A percentile compares a stretch with the other conserved stretches of the same genome.
These are phyloP conservation scores for Lycaena phlaeas DNA, from an alignment of 2,888 invertebrate species.

Conservation along the genomic window DNA sequence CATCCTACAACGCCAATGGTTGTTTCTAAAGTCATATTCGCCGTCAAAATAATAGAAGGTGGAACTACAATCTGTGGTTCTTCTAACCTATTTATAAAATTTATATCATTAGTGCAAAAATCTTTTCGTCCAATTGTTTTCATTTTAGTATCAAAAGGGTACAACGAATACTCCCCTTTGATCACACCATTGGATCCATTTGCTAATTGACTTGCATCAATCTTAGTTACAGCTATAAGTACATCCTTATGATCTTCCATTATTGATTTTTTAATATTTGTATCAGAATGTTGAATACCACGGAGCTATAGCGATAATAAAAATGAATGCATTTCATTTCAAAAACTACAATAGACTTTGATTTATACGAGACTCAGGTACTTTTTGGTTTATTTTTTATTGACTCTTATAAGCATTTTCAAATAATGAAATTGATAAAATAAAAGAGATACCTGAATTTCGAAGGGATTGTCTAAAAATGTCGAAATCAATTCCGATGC, in stretches of 20 bases:
- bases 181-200: slow-evolving; percentile 35
- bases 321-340: background rate
- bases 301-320: background rate
- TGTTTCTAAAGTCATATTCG: slow-evolving; percentile 53
- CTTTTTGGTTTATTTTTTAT: no score
- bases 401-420: no score
- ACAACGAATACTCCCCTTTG: slow-evolving; percentile 45
- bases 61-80: slow-evolving; percentile 32
- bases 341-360: no score
- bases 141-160: slow-evolving; percentile 31
- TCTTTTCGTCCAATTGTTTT: slow-evolving; percentile 28
- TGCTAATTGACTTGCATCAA: slow-evolving; percentile 37
- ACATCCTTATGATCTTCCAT: slow-evolving; percentile 27
- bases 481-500: slow-evolving; percentile 25
- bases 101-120: slow-evolving; percentile 53
- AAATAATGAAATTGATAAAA: no score
- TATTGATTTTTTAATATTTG: slow-evolving; percentile 11
- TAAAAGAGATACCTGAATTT: slow-evolving; percentile 42
- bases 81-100: slow-evolving; percentile 31
- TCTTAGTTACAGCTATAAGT: slow-evolving; percentile 44
- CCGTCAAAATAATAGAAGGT: slow-evolving; percentile 34
- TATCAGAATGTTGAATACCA: background rate
- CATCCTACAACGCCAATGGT: slow-evolving; percentile 54
- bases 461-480: slow-evolving; percentile 36
- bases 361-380: no score